Conservation (phyloP, 2,797 vertebrate species). For the Mormyrops boulengeri region DNA sequence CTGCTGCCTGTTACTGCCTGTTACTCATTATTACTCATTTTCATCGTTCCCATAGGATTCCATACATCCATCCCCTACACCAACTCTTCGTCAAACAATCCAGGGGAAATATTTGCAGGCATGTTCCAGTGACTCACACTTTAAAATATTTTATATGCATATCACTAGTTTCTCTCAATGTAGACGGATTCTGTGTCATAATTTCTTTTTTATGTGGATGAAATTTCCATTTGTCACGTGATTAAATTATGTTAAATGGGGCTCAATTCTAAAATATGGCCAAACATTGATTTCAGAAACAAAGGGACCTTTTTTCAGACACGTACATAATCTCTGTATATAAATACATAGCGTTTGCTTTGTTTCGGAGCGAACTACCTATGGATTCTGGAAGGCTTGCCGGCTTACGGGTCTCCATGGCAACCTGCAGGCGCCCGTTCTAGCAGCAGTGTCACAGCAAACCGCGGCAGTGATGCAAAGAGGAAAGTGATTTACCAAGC, state of each 20-base stretch:
- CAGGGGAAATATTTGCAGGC: not conserved
- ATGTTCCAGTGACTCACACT: not conserved
- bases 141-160: not conserved
- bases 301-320: not conserved
- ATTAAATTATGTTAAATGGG: not conserved
- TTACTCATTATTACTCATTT: not conserved
- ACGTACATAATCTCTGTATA: not conserved
- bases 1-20: not conserved
- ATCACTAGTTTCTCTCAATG: not conserved
- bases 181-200: not conserved
- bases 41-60: not conserved
- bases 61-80: not conserved
- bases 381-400: conserved; percentile 14
- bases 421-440: conserved; percentile 29
- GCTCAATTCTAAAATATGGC: not conserved
- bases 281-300: not conserved
- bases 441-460: conserved; percentile 25
- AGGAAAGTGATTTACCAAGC: conserved; percentile 29
- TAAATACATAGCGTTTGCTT: not conserved
- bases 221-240: not conserved
- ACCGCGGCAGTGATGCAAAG: conserved; percentile 25
- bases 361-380: conserved; percentile 18
- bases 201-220: not conserved
- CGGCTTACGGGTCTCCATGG: conserved; percentile 36
- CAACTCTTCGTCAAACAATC: not conserved